Base-by-base conservation (phyloP, 2,113 vertebrate genomes). In the Entelurus aequoreus region DNA sequence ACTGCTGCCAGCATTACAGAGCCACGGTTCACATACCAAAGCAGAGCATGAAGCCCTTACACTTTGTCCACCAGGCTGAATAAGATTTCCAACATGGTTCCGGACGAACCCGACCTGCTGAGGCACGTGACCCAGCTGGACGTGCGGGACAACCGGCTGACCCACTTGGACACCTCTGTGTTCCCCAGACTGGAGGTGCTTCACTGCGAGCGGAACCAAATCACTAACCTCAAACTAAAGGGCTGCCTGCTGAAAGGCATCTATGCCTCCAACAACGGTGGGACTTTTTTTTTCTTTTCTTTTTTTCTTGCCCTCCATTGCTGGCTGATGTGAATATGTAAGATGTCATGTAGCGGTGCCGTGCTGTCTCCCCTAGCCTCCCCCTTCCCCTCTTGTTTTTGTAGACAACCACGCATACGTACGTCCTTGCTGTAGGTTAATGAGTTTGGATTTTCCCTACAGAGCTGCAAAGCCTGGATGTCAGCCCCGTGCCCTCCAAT, bases 121-220 rank as follows among this genome's bases (percentile, higher is more conserved):
- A 92, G 90, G 51, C 94, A 98, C 0, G 86, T 99, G 84, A 97
- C 94, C 37, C 95, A 98, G 4, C 84, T 99, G 72, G 97, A 99
- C 51, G 82, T 99, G 55, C 89, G 97, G 65, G 95, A 99, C 82
- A 99, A 98, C 85, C 86, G 91, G 70, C 92, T 99, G 50, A 84
- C 64, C 5, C 92, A 93, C 16, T 88, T 99, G 65, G 94, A 99
- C 2, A 93, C 92, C 28, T 91, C 92, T 0, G 70, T 94, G 71
- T 95, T 98, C 82, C 94, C 92, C 71, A 90, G 92, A 0, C 88
- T 98, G n/a, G 96, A 99, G 83, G 92, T 98, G 70, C 86, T 99
- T 13, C 97, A 97, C 91, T 98, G 96, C 74, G 96, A 99, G 83
- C 90, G 96, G 77, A 99, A 99, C 79, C 86, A 88, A 16, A 87